Percentiles rank a stretch among this genome's conserved stretches.
These are phyloP conservation scores for Drosophila rubida DNA, from an alignment of 2,888 invertebrate species.

Conservation along the genomic window DNA sequence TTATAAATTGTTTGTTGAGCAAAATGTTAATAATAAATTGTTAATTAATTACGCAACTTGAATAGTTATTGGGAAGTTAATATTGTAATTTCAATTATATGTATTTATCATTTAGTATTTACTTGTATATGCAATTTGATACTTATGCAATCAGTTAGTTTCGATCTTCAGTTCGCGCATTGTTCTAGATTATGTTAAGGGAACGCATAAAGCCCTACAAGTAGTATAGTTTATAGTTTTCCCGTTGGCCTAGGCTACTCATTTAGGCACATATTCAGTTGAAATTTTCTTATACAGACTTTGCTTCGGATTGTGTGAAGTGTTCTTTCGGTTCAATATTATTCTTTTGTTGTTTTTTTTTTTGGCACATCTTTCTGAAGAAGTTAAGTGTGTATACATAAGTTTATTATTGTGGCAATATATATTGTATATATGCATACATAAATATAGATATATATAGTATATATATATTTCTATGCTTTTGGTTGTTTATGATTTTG, in stretches of 20 bases:
- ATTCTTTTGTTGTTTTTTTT: conserved; percentile 52
- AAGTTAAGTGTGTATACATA: conserved; percentile 35
- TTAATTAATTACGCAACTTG: conserved; percentile 34
- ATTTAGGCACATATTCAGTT: conserved; percentile 49
- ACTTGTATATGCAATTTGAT: conserved; percentile 34
- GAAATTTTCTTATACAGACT: conserved; percentile 50
- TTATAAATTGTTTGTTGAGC: conserved; percentile 41
- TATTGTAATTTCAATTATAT: conserved; percentile 10
- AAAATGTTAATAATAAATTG: conserved; percentile 24
- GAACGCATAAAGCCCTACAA: conserved; percentile 2
- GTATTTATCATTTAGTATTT: neutral
- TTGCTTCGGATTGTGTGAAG: conserved; percentile 24
- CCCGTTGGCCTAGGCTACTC: conserved; percentile 39
- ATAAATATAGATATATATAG: conserved; percentile 23
- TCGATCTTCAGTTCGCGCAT: conserved; percentile 38
- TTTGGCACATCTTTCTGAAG: conserved; percentile 75
- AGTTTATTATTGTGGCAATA: conserved; percentile 48
- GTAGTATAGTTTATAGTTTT: conserved; percentile 23
- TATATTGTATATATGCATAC: conserved; percentile 34
- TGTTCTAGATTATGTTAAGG: conserved; percentile 29
- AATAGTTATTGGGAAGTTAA: conserved; percentile 38
- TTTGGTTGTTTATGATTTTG: conserved; percentile 8
- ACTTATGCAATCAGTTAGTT: conserved; percentile 50
- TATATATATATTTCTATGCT: conserved; percentile 18
- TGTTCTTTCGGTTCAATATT: conserved; percentile 34